Conservation (phyloP, 2,113 vertebrate genomes). For the Chlamydotis undulata region DNA sequence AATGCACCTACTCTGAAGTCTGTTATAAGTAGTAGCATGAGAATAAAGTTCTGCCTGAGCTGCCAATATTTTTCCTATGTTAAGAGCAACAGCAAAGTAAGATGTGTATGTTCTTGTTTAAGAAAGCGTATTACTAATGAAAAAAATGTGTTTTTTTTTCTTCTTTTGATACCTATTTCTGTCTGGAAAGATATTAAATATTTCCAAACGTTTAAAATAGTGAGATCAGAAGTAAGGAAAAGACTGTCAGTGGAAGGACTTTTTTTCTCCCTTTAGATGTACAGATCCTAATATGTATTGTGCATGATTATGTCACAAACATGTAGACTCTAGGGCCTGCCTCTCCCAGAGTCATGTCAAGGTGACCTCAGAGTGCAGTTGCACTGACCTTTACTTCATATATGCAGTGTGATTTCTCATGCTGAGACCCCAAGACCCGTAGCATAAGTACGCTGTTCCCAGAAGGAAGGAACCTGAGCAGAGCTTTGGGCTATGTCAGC, state of each 20-base stretch:
- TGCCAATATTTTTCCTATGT: background rate
- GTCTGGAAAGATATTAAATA: background rate
- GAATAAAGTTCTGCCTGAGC: background rate
- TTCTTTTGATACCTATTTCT: background rate
- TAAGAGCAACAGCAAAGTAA: background rate
- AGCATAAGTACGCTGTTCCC: background rate
- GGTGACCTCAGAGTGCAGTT: background rate
- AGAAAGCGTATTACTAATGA: background rate
- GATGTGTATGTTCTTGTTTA: background rate
- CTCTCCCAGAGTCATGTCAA: background rate
- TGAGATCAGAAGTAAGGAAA: background rate
- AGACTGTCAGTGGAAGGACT: background rate
- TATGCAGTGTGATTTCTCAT: background rate
- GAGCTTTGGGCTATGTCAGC: background rate
- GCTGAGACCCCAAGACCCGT: fast-evolving
- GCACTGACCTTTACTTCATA: background rate
- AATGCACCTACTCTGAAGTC: background rate
- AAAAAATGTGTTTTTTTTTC: background rate
- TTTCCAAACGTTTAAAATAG: background rate
- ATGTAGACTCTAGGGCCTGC: background rate
- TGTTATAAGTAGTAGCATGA: background rate
- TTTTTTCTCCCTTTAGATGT: background rate
- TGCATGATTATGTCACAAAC: background rate
- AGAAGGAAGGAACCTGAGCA: background rate
- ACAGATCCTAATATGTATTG: background rate